Base-by-base conservation (phyloP, 2,113 vertebrate species). In the Nettapus auritus region DNA sequence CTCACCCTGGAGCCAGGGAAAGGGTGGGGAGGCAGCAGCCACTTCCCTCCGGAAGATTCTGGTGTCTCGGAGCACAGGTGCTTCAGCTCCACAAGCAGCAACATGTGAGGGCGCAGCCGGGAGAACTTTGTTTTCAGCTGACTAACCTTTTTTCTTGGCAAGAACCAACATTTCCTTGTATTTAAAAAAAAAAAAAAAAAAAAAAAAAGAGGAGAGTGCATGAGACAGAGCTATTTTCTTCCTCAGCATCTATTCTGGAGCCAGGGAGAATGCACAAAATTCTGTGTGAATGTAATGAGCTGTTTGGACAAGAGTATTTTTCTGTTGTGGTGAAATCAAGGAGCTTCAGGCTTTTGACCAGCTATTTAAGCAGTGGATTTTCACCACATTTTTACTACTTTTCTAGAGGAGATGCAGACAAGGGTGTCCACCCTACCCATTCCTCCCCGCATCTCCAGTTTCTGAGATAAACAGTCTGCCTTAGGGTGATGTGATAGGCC, bases 121-220 rank as follows among this genome's bases (percentile, higher is more conserved):
- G 23, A 88, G 38, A 83, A 44, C 77, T 94, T 78, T 2, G 0
- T 83, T 94, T 94, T 86, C 69, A 92, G 88, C 92, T 96, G 92
- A 93, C 83, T 90, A 95, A 95, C 88, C 28, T 82, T 63, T 56
- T 89, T 83, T 17, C 40, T 96, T 89, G 93, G 93, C 94, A 95
- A 90, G 76, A 86, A 88, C 53, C 33, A 75, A 36, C 9, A 12
- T 68, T 93, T 92, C 86, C 86, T 90, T 68, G 6, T 60, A 36
- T 31, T 7, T 16, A 5, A 29, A 44, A 17, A 10, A 46, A 46
- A 19, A 18, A 78, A 57, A 11, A 44, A 8, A 21, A 29, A 50
- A 34, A 6, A 40, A 26, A 34, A 21, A 62, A 6, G 11, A 69
- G 20, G 17, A 6, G 42, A 66, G 66, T 23, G 11, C 34, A 12